Conservation (phyloP, 2,797 vertebrate species). For the Myotis planiceps region DNA sequence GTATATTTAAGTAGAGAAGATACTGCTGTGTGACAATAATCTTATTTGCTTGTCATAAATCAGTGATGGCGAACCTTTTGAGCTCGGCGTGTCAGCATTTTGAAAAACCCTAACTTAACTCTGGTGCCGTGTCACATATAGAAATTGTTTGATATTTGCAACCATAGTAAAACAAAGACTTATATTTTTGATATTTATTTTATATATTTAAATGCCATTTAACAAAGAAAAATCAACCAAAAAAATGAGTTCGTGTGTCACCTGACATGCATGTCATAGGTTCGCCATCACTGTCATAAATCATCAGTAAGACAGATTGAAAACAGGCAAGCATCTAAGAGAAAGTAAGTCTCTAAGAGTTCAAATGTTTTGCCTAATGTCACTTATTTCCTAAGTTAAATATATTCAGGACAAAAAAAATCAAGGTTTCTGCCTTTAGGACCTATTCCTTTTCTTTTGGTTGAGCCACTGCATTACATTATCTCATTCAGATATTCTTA, state of each 20-base stretch:
- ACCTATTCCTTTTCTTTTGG: neutral
- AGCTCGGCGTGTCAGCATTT: too few relatives aligned
- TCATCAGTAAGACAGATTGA: neutral
- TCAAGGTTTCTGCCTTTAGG: neutral
- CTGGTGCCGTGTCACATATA: too few relatives aligned
- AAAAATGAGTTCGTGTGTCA: too few relatives aligned
- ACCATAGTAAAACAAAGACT: too few relatives aligned
- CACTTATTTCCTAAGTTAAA: neutral
- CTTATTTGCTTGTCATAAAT: neutral
- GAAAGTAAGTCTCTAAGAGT: neutral
- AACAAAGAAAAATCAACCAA: too few relatives aligned
- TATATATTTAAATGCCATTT: too few relatives aligned
- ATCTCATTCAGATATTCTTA: neutral
- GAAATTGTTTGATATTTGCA: too few relatives aligned
- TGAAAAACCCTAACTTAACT: too few relatives aligned
- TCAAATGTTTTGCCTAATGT: neutral
- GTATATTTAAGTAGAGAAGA: neutral
- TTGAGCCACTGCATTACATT: neutral
- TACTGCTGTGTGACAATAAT: accelerated
- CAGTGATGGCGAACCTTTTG: neutral
- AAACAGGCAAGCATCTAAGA: neutral
- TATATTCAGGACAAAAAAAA: neutral
- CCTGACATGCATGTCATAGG: too few relatives aligned
- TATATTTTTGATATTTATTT: too few relatives aligned
- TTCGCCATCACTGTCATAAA: neutral